Percentiles rank a stretch among this genome's conserved stretches.
Evolutionary conservation across 2,113 vertebrate genomes (phyloP).

Genomic region (Melanocharis versteri): DNA sequence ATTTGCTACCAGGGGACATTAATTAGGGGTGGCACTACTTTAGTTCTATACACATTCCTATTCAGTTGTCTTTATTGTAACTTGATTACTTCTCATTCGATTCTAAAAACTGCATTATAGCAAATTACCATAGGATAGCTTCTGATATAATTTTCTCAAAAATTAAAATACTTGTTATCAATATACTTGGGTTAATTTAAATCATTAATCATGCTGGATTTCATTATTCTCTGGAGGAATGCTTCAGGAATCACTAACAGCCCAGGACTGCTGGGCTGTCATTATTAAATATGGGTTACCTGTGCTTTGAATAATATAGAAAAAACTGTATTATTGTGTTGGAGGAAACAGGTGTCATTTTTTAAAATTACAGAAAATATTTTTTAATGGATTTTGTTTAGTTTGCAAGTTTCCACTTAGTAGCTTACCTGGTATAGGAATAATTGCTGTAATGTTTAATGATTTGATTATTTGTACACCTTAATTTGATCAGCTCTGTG

Average conservation of each 20-base stretch:
- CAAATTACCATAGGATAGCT: constrained; percentile 38
- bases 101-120: constrained; percentile 59
- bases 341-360: neutral
- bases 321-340: neutral
- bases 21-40: constrained; percentile 28
- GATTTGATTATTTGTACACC: neutral
- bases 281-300: constrained; percentile 26
- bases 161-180: constrained; percentile 70
- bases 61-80: constrained; percentile 56
- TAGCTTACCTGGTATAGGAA: neutral
- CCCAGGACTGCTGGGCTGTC: neutral
- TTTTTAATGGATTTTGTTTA: constrained; percentile 20
- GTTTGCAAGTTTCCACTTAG: neutral
- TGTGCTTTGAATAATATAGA: neutral
- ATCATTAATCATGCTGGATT: constrained; percentile 51
- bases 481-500: neutral
- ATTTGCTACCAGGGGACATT: constrained; percentile 5
- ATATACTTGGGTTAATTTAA: constrained; percentile 54
- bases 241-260: neutral
- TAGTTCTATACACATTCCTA: neutral
- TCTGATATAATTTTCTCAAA: constrained; percentile 54
- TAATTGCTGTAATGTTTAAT: neutral
- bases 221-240: constrained; percentile 46
- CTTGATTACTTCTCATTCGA: constrained; percentile 64
- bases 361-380: neutral